Evolutionary conservation across 2,888 invertebrate genomes (phyloP).

Genomic region (Andrena flavipes): DNA sequence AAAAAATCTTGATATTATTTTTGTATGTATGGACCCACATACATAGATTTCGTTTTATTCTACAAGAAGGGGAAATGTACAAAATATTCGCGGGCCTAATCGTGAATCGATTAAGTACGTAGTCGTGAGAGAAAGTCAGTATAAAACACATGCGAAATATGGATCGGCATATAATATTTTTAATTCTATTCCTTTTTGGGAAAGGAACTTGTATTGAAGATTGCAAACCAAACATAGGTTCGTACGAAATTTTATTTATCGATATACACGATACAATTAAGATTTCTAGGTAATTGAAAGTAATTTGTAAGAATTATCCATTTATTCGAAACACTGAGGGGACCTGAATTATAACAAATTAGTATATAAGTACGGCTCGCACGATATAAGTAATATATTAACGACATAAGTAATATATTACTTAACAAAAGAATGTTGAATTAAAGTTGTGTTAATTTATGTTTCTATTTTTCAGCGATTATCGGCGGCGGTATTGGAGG

Average conservation of each 20-base stretch:
- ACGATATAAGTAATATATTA: background rate
- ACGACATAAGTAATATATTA: background rate
- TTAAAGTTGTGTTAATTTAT: slow-evolving; percentile 7
- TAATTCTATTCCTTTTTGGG: slow-evolving; percentile 33
- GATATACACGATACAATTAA: background rate
- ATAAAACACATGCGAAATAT: slow-evolving; percentile 12
- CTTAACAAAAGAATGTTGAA: background rate
- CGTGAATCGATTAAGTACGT: no score
- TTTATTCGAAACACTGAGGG: background rate
- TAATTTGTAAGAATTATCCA: background rate
- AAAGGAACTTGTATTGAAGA: slow-evolving; percentile 31
- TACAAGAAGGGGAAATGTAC: no score
- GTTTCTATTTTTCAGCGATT: slow-evolving; percentile 84
- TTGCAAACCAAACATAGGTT: slow-evolving; percentile 71
- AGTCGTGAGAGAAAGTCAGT: no score
- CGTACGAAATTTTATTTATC: slow-evolving; percentile 16
- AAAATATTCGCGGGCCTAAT: no score
- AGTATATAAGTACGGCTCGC: background rate
- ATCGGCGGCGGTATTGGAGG: slow-evolving; percentile 89
- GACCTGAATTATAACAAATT: background rate
- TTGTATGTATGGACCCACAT: no score
- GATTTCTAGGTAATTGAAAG: background rate
- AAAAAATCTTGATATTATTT: no score
- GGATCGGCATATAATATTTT: slow-evolving; percentile 18
- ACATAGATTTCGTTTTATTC: no score